These are phyloP conservation scores for Takifugu ocellatus DNA, from an alignment of 2,797 vertebrate genomes.

Conservation along the genomic window DNA sequence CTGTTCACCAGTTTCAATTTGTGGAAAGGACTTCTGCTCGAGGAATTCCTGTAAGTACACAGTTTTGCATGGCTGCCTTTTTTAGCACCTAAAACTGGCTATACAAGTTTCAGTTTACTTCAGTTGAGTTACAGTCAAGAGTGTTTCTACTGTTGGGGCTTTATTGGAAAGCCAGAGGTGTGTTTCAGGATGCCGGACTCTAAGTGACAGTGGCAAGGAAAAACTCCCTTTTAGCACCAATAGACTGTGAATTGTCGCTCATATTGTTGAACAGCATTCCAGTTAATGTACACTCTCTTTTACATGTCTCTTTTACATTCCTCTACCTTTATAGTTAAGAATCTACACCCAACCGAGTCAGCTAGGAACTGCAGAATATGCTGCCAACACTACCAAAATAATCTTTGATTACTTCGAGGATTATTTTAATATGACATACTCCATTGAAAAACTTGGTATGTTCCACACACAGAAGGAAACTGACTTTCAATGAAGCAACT, in stretches of 20 bases:
- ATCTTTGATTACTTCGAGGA: constrained; percentile 90
- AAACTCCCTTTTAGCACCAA: no score
- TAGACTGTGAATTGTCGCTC: no score
- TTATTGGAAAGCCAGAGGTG: no score
- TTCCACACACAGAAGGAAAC: not conserved
- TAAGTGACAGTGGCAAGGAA: no score
- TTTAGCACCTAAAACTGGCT: not conserved
- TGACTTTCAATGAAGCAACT: not conserved
- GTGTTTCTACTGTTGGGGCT: no score
- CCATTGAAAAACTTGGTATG: constrained; percentile 89
- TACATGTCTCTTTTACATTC: constrained; percentile 1
- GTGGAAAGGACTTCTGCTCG: constrained; percentile 60
- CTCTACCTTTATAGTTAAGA: constrained; percentile 76
- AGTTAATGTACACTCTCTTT: no score
- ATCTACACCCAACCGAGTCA: constrained; percentile 88
- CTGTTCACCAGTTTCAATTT: constrained; percentile 81
- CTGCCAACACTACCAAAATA: constrained; percentile 81
- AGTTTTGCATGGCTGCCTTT: not conserved
- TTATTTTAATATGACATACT: constrained; percentile 88
- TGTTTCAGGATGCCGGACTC: no score
- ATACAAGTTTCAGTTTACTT: no score
- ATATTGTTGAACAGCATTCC: no score
- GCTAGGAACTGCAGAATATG: constrained; percentile 81
- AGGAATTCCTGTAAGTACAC: constrained; percentile 84
- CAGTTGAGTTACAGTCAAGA: no score